Base-by-base conservation (phyloP, 1,140 invertebrate species). In the Scaptomyza montana region DNA sequence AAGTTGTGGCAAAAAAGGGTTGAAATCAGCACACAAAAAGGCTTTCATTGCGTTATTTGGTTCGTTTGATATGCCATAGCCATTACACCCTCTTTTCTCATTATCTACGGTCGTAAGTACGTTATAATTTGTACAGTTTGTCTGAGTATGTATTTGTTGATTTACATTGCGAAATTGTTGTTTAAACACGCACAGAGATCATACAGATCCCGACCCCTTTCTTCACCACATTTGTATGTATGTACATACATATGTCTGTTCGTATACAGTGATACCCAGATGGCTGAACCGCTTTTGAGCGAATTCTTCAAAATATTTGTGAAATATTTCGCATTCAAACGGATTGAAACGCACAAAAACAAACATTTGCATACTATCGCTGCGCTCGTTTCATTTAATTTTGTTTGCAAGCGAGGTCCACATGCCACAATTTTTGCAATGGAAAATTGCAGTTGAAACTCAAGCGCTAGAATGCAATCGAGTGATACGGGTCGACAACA, bases 271-370 rank as follows among this genome's bases (percentile, higher is more conserved):
- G 50, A 49, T 47, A 43, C 68, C 46, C 67, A 63, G 57, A 36
- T 60, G 60, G 43, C 57, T 84, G 80, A 66, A 78, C 77, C 80
- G 80, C 80, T 85, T 85, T 84, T 85, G 69, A 80, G 55, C 19
- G 74, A 33, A 45, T 66, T 72, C 71, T 72, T 65, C n/a, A 62
- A 75, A 63, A 54, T 66, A 66, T 74, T 80, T 85, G 80, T 74
- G 46, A 85, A 85, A 85, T 74, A 77, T 85, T 85, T 68, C 69
- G 59, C 80, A 85, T 85, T 85, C 77, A 85, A 85, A 74, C 77
- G 73, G 47, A 70, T 63, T 62, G 80, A 77, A 84, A 80, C 80
- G 77, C 69, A 85, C 77, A 85, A 85, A 85, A 61, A 71, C 81
- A 85, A 85, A 86, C 81, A 85, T 80, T 85, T 77, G 63, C 65